Evolutionary conservation across 2,888 invertebrate species (phyloP), one percentile per base, ranked within the genome.

Genomic region (Macrostomum cliftonense): DNA sequence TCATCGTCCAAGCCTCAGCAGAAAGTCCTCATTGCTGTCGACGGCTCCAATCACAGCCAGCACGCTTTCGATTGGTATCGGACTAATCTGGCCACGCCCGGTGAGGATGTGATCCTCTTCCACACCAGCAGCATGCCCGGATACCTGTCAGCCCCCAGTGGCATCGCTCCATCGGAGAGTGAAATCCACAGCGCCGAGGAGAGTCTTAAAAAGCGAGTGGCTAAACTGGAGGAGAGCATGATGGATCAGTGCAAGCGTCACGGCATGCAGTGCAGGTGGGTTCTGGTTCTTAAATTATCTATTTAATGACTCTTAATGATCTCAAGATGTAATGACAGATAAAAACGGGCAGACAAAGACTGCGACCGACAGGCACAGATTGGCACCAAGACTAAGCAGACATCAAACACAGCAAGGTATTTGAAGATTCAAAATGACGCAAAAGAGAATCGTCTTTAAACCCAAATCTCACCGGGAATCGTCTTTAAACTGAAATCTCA

Each of bases 11-110:
- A 13, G 14, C 37, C 13, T 17, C 28, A 2, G 2, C 20, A 17
- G 17, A 17, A 37, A 12, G 45, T 45, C 2, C 17, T 45, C 13
- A 45, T 45, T 12, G 45, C 37, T 2, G 45, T 45, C 5, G 45
- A 45, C 38, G 45, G 45, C n/a, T 37, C 37, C 11, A 9, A 45
- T 5, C 45, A 45, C 45, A 37, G 37, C 16, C 21, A 45, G 21
- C 45, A 38, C 9, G 45, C 45, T 9, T 45, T 45, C 36, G 45
- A 45, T 38, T 45, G 45, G 45, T 45, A 45, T 12, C 2, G 28
- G 28, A 28, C 5, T 28, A 28, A 28, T 9, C 4, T 28, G 28
- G 28, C 28, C 5, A 7, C 28, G 28, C 28, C 28, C 9, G 9
- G 9, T 9, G 28, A 28, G 4, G 28, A 28, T 4, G 28, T 28